Conservation (phyloP, 2,113 vertebrate genomes). For the Loxodonta africana region DNA sequence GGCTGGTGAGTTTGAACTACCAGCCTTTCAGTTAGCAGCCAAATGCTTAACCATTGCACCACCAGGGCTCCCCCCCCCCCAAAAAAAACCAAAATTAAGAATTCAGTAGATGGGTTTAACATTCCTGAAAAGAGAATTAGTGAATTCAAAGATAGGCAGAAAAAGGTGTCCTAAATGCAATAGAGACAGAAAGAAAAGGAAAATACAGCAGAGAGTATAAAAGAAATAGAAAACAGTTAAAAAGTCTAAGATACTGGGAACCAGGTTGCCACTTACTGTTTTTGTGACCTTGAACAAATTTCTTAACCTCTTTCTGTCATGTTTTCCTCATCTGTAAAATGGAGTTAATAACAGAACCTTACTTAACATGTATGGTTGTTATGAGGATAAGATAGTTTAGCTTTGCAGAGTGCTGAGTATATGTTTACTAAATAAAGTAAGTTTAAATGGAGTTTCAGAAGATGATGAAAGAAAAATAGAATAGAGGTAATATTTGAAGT, state of each 20-base stretch:
- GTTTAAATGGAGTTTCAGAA: constrained; percentile 25
- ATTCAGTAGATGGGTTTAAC: not conserved
- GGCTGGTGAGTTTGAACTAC: too few relatives aligned
- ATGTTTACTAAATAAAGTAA: not conserved
- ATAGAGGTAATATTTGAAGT: too few relatives aligned
- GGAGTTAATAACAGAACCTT: too few relatives aligned
- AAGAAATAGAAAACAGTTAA: not conserved
- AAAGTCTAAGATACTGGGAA: not conserved
- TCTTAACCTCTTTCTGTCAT: not conserved
- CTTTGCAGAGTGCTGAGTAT: constrained; percentile 21
- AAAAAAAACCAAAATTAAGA: not conserved
- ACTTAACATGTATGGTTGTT: not conserved
- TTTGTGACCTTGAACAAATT: not conserved
- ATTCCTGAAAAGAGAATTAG: constrained; percentile 18
- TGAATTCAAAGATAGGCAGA: not conserved
- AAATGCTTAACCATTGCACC: too few relatives aligned
- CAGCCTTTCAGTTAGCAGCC: too few relatives aligned
- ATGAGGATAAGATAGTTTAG: not conserved
- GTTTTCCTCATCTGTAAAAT: too few relatives aligned
- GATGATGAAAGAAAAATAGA: not conserved
- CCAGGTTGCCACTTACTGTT: not conserved
- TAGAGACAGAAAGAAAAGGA: not conserved
- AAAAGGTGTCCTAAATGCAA: not conserved
- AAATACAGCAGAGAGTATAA: not conserved
- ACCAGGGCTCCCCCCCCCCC: too few relatives aligned